Evolutionary conservation across 2,888 invertebrate species (phyloP), one percentile per base, ranked within the genome.

Genomic region (Nephrotoma appendiculata): DNA sequence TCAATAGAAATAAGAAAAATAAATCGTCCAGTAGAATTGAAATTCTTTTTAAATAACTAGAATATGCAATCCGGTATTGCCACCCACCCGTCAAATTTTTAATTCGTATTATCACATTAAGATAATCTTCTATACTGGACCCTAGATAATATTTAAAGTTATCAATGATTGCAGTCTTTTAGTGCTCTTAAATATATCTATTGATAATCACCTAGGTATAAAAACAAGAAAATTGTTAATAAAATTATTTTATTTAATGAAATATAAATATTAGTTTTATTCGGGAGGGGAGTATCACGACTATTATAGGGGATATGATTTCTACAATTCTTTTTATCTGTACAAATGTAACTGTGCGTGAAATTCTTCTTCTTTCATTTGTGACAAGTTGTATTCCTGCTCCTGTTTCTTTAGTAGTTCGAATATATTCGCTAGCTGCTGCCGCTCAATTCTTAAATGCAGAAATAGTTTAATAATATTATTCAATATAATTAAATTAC

Each of bases 391-490:
- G 15, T 92, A 89, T 87, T 92, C 92, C 11, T 91, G 90, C 87
- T 92, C 91, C 87, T 92, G 92, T 86, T 91, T 90, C 86, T 92
- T 91, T 7, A 92, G 88, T 6, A 92, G 89, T 42, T 92, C 91
- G 87, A 91, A 91, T 87, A 92, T 92, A 2, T 91, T 92, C 41
- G 91, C 90, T 88, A 92, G 88, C 87, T 92, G 92, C 87, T 91
- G 90, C n/a, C 90, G 90, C 88, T 92, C 92, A 85, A 91, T 90
- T 87, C 92, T 92, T 15, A 52, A 52, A 44, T 11, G 41, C n/a
- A 43, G 9, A 86, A 19, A 71, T 85, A 86, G n/a, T 45, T 45
- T 41, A 44, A 19, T 11, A 85, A 42, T n/a, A 42, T 42, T 44
- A 44, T 44, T 12, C 44, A 85, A 85, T 6, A 4, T 44, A 44